phyloP scores from a whole-genome alignment of 2,113 vertebrate genomes.

The Engraulis encrasicolus region DNA sequence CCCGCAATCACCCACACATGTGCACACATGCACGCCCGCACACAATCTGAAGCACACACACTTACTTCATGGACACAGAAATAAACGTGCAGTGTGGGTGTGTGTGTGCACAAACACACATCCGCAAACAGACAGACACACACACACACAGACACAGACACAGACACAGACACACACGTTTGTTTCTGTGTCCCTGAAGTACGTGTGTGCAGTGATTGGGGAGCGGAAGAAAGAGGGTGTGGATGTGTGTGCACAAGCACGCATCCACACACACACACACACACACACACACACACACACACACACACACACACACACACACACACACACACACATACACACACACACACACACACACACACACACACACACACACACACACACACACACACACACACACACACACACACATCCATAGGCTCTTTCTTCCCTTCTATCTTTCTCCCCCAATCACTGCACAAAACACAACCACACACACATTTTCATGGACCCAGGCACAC shows the following conservation, averaged over 20 bases:
- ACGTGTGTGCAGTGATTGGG: too few species aligned
- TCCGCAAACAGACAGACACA: conserved; percentile 37
- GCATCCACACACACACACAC: too few species aligned
- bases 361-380: conserved; percentile 45
- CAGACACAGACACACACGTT: conserved; percentile 40
- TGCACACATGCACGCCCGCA: conserved; percentile 26
- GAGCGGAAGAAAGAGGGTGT: too few species aligned
- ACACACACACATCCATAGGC: conserved; percentile 11
- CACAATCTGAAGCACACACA: too few species aligned
- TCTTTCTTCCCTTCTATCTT: not conserved
- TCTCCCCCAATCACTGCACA: too few species aligned
- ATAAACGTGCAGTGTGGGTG: too few species aligned
- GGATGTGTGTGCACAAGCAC: too few species aligned
- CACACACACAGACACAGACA: conserved; percentile 22
- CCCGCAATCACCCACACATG: too few species aligned
- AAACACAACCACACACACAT: too few species aligned
- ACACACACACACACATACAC: conserved; percentile 42
- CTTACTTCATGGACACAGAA: too few species aligned
- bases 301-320: not conserved
- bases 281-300: conserved; percentile 20
- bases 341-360: conserved; percentile 35
- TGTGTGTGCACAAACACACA: conserved; percentile 28
- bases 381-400: conserved; percentile 10
- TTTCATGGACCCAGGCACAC: too few species aligned
- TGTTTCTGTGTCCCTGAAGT: too few species aligned